Evolutionary conservation across 2,888 invertebrate species (phyloP).

Genomic region (Trypoxylon attenuatum): DNA sequence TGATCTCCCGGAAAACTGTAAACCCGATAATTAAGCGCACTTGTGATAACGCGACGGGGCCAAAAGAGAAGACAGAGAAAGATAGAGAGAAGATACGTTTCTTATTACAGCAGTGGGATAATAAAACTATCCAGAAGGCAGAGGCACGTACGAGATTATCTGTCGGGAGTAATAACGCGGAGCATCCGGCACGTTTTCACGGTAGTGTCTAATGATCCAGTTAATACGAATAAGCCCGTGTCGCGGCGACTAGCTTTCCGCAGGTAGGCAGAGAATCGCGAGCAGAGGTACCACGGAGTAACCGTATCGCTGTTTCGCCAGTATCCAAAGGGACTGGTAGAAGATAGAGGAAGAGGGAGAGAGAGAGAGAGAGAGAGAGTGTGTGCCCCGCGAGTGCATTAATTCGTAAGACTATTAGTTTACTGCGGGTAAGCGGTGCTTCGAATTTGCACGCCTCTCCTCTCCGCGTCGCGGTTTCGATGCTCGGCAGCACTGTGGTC

Average conservation of each 20-base stretch:
- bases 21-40: no score
- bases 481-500: no score
- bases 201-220: neutral
- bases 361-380: no score
- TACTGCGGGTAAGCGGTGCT: conserved; percentile 17
- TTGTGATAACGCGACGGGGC: no score
- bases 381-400: conserved; percentile 31
- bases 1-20: no score
- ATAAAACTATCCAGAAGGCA: neutral
- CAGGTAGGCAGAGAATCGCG: no score
- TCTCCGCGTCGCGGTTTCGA: no score
- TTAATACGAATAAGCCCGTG: neutral
- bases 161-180: neutral
- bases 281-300: no score
- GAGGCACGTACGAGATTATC: neutral
- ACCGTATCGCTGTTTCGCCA: no score
- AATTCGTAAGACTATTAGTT: conserved; percentile 35
- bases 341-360: neutral
- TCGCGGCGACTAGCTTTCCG: no score
- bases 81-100: no score
- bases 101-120: neutral
- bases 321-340: neutral
- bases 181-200: neutral
- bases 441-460: neutral
- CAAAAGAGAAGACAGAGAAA: no score